These are phyloP conservation scores for Branchipolynoe longqiensis DNA, from an alignment of 2,888 invertebrate genomes.

Conservation along the genomic window DNA sequence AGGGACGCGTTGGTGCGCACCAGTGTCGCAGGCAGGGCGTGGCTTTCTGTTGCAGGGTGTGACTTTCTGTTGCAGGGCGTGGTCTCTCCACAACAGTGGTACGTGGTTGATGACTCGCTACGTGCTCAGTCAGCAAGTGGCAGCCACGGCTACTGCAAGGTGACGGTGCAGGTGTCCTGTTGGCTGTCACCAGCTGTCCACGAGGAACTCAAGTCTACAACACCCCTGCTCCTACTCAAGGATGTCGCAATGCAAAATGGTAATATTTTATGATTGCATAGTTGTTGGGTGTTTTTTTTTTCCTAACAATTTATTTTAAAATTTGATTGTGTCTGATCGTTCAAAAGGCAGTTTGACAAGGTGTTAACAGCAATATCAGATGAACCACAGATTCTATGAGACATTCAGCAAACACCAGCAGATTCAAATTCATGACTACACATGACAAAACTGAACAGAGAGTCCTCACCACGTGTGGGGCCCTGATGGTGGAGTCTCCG, in stretches of 20 bases:
- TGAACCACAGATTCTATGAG: background rate
- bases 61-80: too few relatives aligned
- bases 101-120: background rate
- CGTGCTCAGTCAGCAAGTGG: background rate
- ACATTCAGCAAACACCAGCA: too few relatives aligned
- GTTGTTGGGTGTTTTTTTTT: background rate
- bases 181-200: slow-evolving; percentile 15
- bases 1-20: background rate
- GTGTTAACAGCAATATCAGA: too few relatives aligned
- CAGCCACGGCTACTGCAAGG: background rate
- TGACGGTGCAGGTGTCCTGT: background rate
- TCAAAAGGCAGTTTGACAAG: too few relatives aligned
- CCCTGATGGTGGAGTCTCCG: too few relatives aligned
- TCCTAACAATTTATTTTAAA: background rate
- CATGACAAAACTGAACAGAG: too few relatives aligned
- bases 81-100: background rate
- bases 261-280: background rate
- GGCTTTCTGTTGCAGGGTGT: background rate
- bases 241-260: slow-evolving; percentile 2
- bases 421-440: too few relatives aligned
- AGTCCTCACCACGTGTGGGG: too few relatives aligned
- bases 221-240: background rate
- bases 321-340: background rate
- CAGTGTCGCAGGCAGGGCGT: background rate
- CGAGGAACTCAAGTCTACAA: background rate